Conservation (phyloP, 2,888 invertebrate species). For the Nematopogon swammerdamellus region DNA sequence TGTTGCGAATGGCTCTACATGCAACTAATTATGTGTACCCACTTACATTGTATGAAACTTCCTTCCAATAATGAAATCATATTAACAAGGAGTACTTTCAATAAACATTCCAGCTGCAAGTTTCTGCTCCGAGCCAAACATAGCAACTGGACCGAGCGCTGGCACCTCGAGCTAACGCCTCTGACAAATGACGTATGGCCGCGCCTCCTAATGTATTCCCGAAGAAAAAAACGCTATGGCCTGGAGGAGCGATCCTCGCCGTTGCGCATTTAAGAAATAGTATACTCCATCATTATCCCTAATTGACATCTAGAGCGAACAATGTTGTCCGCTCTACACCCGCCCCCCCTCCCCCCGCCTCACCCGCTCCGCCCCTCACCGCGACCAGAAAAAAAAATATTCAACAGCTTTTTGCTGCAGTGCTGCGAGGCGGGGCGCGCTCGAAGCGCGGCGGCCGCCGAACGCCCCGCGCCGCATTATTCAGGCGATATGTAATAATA, state of each 20-base stretch:
- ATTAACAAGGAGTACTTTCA: no score
- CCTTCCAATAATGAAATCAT: no score
- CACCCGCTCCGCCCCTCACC: background rate
- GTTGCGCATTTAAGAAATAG: background rate
- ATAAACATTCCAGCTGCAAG: no score
- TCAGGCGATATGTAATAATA: background rate
- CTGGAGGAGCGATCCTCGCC: background rate
- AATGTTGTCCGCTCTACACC: conserved; percentile 30
- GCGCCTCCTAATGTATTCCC: background rate
- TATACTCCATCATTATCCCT: conserved; percentile 38
- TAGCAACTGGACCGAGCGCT: background rate
- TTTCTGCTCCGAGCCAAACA: background rate
- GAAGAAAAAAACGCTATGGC: background rate
- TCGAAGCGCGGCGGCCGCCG: no score
- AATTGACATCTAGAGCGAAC: conserved; percentile 43
- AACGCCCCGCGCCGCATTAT: background rate
- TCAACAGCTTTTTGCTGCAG: background rate
- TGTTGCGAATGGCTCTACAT: no score
- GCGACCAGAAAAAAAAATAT: background rate
- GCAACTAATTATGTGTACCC: no score
- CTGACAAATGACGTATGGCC: background rate
- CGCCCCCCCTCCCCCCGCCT: background rate
- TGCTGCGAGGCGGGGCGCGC: background rate
- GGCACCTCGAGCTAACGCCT: background rate
- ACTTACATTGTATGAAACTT: no score